Evolutionary conservation across 2,888 invertebrate species (phyloP), one percentile per base, ranked within the genome.

Genomic region (Digitonthophagus gazella): DNA sequence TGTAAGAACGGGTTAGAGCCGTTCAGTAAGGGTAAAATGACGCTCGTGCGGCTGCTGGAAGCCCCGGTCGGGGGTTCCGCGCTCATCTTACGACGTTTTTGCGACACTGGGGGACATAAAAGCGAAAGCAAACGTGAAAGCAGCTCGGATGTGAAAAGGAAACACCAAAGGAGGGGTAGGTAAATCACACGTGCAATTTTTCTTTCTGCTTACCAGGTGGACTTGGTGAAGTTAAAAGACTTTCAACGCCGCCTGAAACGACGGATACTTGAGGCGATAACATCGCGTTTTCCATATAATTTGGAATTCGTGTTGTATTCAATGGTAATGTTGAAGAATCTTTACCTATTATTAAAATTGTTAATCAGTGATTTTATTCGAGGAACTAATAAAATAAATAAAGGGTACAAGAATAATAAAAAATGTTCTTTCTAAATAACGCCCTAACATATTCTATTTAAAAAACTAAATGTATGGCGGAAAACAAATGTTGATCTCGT

Each of bases 11-110:
- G 86, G 73, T 85, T 84, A 76, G 84, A 81, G 72, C 83, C 83
- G 72, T 84, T 83, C 78, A 91, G 85, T 79, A 91, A 84, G 56
- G 92, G 92, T 82, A 93, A 90, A 77, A 90, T 91, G 74, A 92
- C 89, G 83, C 92, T 92, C 73, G 91, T 90, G 78, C 93, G 86
- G 74, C 90, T 89, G 80, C 90, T 90, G 76, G 90, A 88, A 75
- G 91, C 90, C 75, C 86, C 79, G 83, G 84, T 74, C 81, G 84
- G 71, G 80, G 86, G 81, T 67, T 76, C 80, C 20, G 84, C 75
- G 57, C 82, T 82, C 74, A 83, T 84, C 75, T 82, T 83, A 70
- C 81, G 81, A 81, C 85, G 86, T 81, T 80, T 77, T 69, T 80
- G 79, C 18, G 80, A 80, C 20, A 82, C 81, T 81, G 75, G 70